Evolutionary conservation across 2,113 vertebrate genomes (phyloP), one percentile per base, ranked within the genome.

Genomic region (Poeciliopsis turrubarensis): DNA sequence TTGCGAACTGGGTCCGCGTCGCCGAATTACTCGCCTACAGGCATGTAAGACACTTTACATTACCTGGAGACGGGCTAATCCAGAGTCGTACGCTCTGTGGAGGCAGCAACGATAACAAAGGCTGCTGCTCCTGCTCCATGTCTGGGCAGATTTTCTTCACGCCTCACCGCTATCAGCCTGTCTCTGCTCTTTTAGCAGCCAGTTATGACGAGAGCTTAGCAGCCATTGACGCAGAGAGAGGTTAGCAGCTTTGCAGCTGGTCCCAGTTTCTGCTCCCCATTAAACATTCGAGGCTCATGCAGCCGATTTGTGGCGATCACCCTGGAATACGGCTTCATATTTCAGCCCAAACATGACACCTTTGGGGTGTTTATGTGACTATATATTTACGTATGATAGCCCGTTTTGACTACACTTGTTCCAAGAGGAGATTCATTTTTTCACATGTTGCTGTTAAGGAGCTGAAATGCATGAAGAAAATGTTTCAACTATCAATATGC

Each of bases 241-340:
- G 29, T 78, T 72, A 65, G 41, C 22, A 63, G 67, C 71, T 54
- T 4, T 51, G 34, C 71, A 68, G 67, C 62, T 76, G 70, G 66
- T 85, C 74, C 60, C 70, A 41, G 0, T 68, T 66, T 60, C 66
- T 73, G 22, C 27, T 82, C 80, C 80, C 65, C 73, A 70, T 80
- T 84, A 83, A 85, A 83, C 65, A 74, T 75, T 31, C 61, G 84
- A 71, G 39, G 72, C 79, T 78, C 77, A 75, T 68, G 47, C 44
- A 27, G 67, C 51, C 32, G 60, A 67, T 78, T 86, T 69, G 73
- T 31, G 69, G 32, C 31, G 69, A 30, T 81, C 71, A 62, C 26
- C 13, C 31, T 22, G 30, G 32, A 75, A 65, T 57, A 65, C 27
- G 76, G 64, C 72, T 41, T 27, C 68, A 70, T 68, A 68, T 17